A percentile compares a stretch with the other conserved stretches of the same genome.
phyloP scores from a whole-genome alignment of 2,113 vertebrate genomes.

The Lasiurus borealis region DNA sequence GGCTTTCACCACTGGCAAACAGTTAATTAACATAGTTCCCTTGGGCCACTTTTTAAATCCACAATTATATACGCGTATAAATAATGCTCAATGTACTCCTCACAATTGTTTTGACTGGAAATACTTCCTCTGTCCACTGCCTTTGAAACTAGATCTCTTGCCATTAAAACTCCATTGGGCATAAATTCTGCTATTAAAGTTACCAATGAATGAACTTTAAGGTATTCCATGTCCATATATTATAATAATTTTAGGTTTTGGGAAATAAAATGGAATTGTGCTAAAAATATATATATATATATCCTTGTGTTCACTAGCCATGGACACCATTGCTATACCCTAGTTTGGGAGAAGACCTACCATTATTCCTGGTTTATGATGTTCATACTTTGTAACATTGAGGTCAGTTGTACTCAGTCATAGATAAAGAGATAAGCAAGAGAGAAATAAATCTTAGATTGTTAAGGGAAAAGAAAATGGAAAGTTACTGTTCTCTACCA shows the following conservation, averaged over 20 bases:
- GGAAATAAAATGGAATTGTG: neutral
- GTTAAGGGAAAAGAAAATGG: neutral
- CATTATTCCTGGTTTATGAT: neutral
- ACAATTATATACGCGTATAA: neutral
- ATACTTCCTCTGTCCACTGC: neutral
- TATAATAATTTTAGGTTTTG: neutral
- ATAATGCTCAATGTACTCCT: neutral
- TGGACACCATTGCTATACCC: neutral
- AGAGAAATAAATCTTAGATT: neutral
- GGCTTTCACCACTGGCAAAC: neutral
- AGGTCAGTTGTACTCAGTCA: neutral
- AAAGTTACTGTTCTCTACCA: neutral
- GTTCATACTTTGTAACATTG: neutral
- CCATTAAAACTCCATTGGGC: neutral
- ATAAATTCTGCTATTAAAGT: neutral
- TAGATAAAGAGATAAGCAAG: neutral
- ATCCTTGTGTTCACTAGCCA: neutral
- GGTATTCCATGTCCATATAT: neutral
- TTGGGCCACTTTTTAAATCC: neutral
- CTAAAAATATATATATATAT: neutral
- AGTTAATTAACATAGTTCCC: neutral
- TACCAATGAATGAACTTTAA: neutral
- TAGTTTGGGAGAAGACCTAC: neutral
- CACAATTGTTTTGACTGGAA: neutral
- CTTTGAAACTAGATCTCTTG: neutral